These are phyloP conservation scores for Pica pica DNA, from an alignment of 2,113 vertebrate genomes.

Conservation along the genomic window DNA sequence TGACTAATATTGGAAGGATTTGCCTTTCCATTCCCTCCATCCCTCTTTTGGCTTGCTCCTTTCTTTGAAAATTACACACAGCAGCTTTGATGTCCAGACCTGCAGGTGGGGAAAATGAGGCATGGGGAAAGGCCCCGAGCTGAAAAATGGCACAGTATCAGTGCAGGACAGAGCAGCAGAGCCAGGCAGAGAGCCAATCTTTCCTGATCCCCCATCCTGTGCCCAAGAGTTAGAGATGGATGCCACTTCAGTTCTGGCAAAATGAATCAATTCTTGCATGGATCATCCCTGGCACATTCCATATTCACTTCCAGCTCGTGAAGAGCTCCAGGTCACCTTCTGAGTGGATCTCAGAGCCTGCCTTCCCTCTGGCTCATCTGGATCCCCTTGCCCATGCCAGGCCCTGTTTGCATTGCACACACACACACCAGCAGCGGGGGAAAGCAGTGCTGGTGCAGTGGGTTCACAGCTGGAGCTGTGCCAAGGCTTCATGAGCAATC, in stretches of 20 bases:
- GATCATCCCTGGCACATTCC: background rate
- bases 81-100: background rate
- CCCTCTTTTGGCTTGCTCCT: background rate
- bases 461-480: slow-evolving; percentile 17
- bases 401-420: background rate
- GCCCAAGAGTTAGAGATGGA: background rate
- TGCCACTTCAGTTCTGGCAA: background rate
- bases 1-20: background rate
- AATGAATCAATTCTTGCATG: background rate
- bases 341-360: background rate
- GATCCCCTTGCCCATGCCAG: background rate
- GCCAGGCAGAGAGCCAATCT: background rate
- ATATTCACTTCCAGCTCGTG: background rate
- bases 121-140: background rate
- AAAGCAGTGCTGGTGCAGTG: slow-evolving; percentile 8
- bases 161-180: background rate
- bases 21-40: background rate
- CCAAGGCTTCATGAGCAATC: slow-evolving; percentile 48
- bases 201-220: background rate
- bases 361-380: background rate
- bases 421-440: background rate
- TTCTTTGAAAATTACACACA: background rate
- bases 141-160: background rate
- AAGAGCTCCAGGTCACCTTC: background rate
- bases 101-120: slow-evolving; percentile 7